These are phyloP conservation scores for Cladorhizidae sp. DNA, from an alignment of 37 sponge, comb jelly and placozoan genomes.

Conservation along the genomic window DNA sequence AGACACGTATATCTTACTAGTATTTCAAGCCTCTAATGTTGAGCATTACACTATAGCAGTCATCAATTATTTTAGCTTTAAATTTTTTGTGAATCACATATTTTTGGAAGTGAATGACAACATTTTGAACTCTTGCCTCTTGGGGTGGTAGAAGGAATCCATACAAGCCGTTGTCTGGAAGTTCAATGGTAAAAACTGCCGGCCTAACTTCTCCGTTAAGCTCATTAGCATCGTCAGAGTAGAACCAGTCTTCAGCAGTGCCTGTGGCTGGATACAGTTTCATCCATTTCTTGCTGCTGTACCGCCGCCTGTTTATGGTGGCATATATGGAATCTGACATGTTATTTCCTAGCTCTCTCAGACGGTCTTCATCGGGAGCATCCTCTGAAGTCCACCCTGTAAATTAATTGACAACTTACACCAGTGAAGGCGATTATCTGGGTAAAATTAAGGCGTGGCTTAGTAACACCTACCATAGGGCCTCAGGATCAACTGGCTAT, in stretches of 20 bases:
- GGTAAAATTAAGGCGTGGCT: background rate
- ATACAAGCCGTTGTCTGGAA: slow-evolving; percentile 69
- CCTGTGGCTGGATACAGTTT: slow-evolving; percentile 62
- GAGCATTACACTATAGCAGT: too few relatives aligned
- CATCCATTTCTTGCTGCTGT: slow-evolving; percentile 36
- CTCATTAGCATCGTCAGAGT: slow-evolving; percentile 49
- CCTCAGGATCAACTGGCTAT: slow-evolving; percentile 72
- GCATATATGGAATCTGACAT: slow-evolving; percentile 3
- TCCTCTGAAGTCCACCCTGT: slow-evolving; percentile 56
- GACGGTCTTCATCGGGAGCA: slow-evolving; percentile 57
- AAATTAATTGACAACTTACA: background rate
- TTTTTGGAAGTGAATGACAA: background rate
- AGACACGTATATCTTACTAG: background rate
- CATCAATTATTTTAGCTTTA: too few relatives aligned
- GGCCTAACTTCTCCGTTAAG: slow-evolving; percentile 32
- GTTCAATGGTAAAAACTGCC: slow-evolving; percentile 75
- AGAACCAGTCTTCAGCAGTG: slow-evolving; percentile 75
- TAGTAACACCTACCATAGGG: slow-evolving; percentile 55
- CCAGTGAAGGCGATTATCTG: background rate
- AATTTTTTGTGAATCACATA: background rate
- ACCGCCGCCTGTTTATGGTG: slow-evolving; percentile 33
- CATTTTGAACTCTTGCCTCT: slow-evolving; percentile 32
- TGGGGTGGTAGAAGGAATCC: slow-evolving; percentile 59
- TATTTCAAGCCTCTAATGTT: too few relatives aligned
- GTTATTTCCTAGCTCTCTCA: slow-evolving; percentile 39